phyloP scores from a whole-genome alignment of 2,888 invertebrate genomes.

The Alentia gelatinosa region DNA sequence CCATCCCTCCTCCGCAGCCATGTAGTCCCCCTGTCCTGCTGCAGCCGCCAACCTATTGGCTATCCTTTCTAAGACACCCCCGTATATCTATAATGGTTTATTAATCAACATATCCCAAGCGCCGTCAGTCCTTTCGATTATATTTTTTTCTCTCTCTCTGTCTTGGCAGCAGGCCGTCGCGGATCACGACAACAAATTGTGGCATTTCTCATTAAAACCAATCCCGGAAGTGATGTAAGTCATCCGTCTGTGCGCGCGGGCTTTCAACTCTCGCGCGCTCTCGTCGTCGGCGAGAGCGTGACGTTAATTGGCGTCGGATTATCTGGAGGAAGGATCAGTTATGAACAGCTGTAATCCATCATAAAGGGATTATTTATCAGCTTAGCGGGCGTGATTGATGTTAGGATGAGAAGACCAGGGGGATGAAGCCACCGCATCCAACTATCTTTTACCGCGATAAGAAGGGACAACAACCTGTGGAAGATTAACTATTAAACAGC shows the following conservation, averaged over 20 bases:
- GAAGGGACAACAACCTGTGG: conserved; percentile 3
- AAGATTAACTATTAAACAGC: conserved; percentile 8
- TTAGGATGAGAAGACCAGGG: not conserved
- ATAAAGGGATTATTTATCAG: conserved; percentile 19
- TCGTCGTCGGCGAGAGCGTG: conserved; percentile 6
- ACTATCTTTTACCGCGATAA: not conserved
- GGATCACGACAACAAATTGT: conserved; percentile 25
- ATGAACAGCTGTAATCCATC: conserved; percentile 42
- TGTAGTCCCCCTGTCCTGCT: not conserved
- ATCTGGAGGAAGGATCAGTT: conserved; percentile 30
- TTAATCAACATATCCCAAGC: not conserved
- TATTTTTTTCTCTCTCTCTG: conserved; percentile 5
- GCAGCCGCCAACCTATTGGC: not conserved
- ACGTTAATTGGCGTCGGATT: conserved; percentile 36
- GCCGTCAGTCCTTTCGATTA: not conserved
- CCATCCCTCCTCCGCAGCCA: not conserved
- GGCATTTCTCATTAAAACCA: conserved; percentile 40
- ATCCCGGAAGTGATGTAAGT: conserved; percentile 30
- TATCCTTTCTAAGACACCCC: not conserved
- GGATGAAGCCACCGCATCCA: not conserved
- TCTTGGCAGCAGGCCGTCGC: too few relatives aligned
- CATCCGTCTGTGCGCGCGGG: not conserved
- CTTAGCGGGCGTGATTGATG: not conserved
- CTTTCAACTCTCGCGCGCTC: not conserved
- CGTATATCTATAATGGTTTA: conserved; percentile 19